These are phyloP conservation scores for Drosophila varians DNA, from an alignment of 1,140 invertebrate genomes.

Conservation along the genomic window DNA sequence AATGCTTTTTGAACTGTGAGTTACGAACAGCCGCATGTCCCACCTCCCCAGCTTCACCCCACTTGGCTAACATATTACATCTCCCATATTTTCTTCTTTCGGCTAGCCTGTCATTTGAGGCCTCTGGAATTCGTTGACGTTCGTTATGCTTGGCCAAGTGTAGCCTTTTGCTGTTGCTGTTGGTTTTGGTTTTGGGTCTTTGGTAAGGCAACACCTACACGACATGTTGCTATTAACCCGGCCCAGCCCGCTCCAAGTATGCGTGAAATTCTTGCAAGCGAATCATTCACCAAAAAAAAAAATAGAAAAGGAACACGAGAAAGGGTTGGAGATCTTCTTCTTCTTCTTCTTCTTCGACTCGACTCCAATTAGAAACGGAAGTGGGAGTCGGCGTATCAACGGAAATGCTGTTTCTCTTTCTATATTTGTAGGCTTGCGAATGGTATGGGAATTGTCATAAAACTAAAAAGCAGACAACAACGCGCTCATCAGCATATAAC, in stretches of 20 bases:
- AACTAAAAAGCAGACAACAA: conserved; percentile 8
- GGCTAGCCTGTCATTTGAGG: conserved; percentile 32
- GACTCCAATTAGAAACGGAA: conserved; percentile 69
- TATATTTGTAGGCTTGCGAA: conserved; percentile 57
- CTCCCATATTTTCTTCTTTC: not conserved
- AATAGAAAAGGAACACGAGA: not conserved
- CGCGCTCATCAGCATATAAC: conserved; percentile 55
- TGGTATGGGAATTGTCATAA: conserved; percentile 66
- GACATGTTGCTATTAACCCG: conserved; percentile 28
- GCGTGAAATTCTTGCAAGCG: conserved; percentile 66
- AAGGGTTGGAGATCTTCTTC: not conserved
- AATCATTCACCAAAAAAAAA: conserved; percentile 65
- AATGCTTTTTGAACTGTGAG: conserved; percentile 57
- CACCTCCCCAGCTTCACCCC: not conserved
- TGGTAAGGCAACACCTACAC: conserved; percentile 68
- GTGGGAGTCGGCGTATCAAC: conserved; percentile 52
- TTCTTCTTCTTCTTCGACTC: conserved; percentile 2
- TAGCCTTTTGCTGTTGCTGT: conserved; percentile 54
- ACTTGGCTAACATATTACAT: not conserved
- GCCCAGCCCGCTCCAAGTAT: conserved; percentile 44
- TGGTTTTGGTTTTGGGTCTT: too few species aligned
- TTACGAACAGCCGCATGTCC: not conserved
- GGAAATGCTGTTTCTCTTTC: conserved; percentile 68
- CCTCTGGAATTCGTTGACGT: conserved; percentile 41
- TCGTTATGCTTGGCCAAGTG: conserved; percentile 78